phyloP scores from a whole-genome alignment of 2,113 vertebrate genomes.

The Dolichallabes microphthalmus region DNA sequence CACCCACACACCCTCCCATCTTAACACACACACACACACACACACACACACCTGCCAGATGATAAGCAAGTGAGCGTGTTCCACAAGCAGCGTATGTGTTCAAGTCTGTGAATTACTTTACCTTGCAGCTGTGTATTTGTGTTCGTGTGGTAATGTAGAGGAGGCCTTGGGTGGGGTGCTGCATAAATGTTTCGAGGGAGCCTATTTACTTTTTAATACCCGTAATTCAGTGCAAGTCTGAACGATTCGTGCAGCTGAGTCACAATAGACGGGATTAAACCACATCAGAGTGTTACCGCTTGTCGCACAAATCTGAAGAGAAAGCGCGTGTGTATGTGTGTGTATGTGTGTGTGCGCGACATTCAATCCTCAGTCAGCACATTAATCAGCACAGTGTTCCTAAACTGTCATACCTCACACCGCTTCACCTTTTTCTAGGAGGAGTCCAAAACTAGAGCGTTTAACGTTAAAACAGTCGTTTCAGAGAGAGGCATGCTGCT shows the following conservation, averaged over 20 bases:
- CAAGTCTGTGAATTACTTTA: background rate
- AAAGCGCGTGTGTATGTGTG: background rate
- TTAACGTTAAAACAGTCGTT: background rate
- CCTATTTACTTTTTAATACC: slow-evolving; percentile 45
- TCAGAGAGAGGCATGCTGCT: background rate
- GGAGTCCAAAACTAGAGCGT: background rate
- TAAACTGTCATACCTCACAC: background rate
- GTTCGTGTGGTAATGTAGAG: slow-evolving; percentile 2
- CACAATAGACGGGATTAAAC: slow-evolving; percentile 23
- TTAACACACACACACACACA: slow-evolving; percentile 5
- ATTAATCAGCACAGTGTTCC: background rate
- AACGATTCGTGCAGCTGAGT: slow-evolving; percentile 28
- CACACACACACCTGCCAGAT: slow-evolving; percentile 34
- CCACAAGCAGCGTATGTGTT: background rate
- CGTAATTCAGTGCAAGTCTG: slow-evolving; percentile 38
- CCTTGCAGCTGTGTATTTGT: background rate
- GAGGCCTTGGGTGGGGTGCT: slow-evolving; percentile 36
- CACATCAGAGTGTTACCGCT: slow-evolving; percentile 15
- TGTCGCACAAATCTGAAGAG: slow-evolving; percentile 23
- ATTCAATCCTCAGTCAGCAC: background rate
- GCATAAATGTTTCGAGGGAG: slow-evolving; percentile 30
- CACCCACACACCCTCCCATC: slow-evolving; percentile 9
- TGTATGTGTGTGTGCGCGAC: background rate
- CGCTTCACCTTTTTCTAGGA: background rate
- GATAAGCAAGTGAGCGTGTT: slow-evolving; percentile 5